Conservation (phyloP, 1,140 invertebrate species). For the Tyrophagus putrescentiae region DNA sequence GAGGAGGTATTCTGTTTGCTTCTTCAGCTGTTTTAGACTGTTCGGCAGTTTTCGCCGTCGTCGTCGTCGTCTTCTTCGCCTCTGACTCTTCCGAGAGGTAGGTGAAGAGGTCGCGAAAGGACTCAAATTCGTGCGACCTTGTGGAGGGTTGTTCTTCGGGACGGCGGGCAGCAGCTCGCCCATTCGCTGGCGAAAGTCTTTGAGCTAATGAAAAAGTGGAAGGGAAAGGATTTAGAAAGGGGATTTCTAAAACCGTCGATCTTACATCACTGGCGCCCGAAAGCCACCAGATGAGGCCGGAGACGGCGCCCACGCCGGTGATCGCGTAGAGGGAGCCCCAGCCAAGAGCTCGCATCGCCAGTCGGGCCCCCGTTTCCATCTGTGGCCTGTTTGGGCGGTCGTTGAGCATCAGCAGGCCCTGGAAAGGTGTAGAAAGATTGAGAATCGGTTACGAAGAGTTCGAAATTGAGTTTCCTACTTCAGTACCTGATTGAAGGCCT, state of each 20-base stretch:
- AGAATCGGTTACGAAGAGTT: not conserved
- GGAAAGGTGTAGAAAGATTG: not conserved
- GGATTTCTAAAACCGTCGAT: not conserved
- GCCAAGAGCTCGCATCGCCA: constrained; percentile 64
- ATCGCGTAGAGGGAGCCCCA: constrained; percentile 74
- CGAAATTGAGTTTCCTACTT: not conserved
- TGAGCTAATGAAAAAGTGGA: constrained; percentile 29
- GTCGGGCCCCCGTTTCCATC: constrained; percentile 53
- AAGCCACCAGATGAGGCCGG: constrained; percentile 71
- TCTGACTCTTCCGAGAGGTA: constrained; percentile 33
- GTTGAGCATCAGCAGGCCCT: constrained; percentile 15
- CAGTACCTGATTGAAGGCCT: constrained; percentile 51
- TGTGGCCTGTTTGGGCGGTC: constrained; percentile 3
- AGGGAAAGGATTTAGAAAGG: not conserved
- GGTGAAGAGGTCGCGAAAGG: constrained; percentile 33
- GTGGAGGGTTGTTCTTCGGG: constrained; percentile 60
- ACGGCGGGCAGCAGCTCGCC: constrained; percentile 49
- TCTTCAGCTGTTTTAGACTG: no score
- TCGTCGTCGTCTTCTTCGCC: constrained; percentile 25
- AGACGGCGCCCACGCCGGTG: constrained; percentile 58
- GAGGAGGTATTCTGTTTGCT: no score
- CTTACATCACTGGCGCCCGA: constrained; percentile 57
- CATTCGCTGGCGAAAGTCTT: constrained; percentile 39
- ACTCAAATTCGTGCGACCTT: constrained; percentile 67
- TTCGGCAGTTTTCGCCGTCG: no score